Percentiles rank a stretch among this genome's conserved stretches.
These are phyloP conservation scores for Listronotus bonariensis DNA, from an alignment of 1,140 invertebrate species.

Conservation along the genomic window DNA sequence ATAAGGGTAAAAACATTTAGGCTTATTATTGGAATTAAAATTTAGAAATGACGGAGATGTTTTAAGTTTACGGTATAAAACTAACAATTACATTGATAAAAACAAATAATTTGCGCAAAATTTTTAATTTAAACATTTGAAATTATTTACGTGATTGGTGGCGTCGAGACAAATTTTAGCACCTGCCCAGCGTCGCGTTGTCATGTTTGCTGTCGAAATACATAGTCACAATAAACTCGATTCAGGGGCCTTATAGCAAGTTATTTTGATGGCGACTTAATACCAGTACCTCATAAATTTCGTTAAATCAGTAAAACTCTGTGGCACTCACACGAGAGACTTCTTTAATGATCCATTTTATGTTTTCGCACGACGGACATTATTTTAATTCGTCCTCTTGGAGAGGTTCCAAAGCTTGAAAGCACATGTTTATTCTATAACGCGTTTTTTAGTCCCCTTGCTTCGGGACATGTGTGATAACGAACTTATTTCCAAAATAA, in stretches of 20 bases:
- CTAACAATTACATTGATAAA: no score
- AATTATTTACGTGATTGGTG: slow-evolving; percentile 9
- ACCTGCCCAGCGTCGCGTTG: slow-evolving; percentile 32
- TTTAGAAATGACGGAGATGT: no score
- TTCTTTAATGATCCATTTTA: slow-evolving; percentile 57
- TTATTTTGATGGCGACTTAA: slow-evolving; percentile 43
- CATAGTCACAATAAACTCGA: slow-evolving; percentile 33
- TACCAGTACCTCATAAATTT: slow-evolving; percentile 46
- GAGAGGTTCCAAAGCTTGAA: slow-evolving; percentile 48
- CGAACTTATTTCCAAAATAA: slow-evolving; percentile 47
- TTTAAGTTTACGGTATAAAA: no score
- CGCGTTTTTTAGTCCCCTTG: slow-evolving; percentile 24
- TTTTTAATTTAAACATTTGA: no score
- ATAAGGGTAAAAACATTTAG: no score
- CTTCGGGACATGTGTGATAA: slow-evolving; percentile 47
- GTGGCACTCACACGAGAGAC: slow-evolving; percentile 51
- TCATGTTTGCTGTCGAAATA: slow-evolving; percentile 39
- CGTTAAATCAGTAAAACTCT: slow-evolving; percentile 47
- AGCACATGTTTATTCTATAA: slow-evolving; percentile 51
- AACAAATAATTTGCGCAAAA: no score
- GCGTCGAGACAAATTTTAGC: slow-evolving; percentile 37
- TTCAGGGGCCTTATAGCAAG: slow-evolving; percentile 31
- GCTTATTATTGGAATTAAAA: no score
- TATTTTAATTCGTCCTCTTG: slow-evolving; percentile 56
- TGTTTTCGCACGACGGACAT: slow-evolving; percentile 56